Base-by-base conservation (phyloP, 2,797 vertebrate genomes). In the Esox masquinongy region DNA sequence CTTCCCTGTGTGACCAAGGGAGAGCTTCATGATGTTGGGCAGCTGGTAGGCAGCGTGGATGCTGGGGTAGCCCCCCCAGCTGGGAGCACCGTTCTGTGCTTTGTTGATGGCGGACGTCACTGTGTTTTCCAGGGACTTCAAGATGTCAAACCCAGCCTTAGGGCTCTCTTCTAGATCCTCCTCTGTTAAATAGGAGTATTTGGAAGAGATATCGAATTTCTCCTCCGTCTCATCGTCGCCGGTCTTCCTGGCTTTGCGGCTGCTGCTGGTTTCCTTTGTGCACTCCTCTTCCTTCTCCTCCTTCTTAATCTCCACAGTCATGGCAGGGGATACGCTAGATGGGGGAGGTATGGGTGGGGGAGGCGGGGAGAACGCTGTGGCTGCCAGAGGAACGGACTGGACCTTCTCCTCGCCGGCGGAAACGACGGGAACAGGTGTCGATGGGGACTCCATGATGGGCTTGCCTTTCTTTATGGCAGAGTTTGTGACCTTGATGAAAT, bases 21-120 rank as follows among this genome's bases (percentile, higher is more conserved):
- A 98, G 75, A 99, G 89, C 85, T 99, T 99, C 97, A 99, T 99
- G 90, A 99, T 99, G 84, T 97, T 99, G 66, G 98, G 98, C 59
- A 99, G 96, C 90, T 99, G 98, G 85, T 99, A 99, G 82, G 98
- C 98, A n/a, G 98, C 98, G 2, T 99, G 98, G 81, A 99, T 99
- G 87, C 98, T 99, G 70, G 97, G 97, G 84, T 99, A 99, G 80
- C 98, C 98, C 70, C 98, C 97, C 98, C 98, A 99, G 88, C 96
- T 99, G 2, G 98, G 97, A 2, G 97, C 96, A 75, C 97, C 97
- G 66, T 99, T 99, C 93, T 99, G 97, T 77, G 97, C 98, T 93
- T 99, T 99, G 88, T 98, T 99, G 86, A 99, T 99, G 75, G 97
- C 97, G 15, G 97, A 98, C 0, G 97, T 96, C 80, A 99, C 98